phyloP scores from a whole-genome alignment of 2,797 vertebrate genomes.

The Ciconia nigra region DNA sequence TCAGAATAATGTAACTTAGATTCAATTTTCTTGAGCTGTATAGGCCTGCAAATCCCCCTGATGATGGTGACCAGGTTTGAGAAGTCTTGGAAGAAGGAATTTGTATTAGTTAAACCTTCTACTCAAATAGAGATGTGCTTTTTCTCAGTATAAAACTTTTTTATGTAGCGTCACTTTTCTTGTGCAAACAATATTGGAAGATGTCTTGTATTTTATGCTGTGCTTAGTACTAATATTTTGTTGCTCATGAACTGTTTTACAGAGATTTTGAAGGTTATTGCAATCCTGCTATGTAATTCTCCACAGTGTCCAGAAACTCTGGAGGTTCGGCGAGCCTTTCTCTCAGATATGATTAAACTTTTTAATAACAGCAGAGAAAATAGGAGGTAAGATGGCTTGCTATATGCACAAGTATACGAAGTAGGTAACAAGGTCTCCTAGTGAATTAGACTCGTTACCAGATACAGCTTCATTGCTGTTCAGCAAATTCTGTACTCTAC shows the following conservation, averaged over 20 bases:
- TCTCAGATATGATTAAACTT: slow-evolving; percentile 99
- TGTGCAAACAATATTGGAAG: neutral
- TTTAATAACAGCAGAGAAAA: slow-evolving; percentile 99
- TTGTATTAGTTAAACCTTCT: neutral
- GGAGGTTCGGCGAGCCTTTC: slow-evolving; percentile 92
- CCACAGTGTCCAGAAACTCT: slow-evolving; percentile 84
- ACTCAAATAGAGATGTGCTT: neutral
- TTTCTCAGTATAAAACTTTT: neutral
- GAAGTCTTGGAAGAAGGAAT: neutral
- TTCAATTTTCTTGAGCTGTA: neutral
- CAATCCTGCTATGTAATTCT: slow-evolving; percentile 87
- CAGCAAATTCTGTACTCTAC: neutral
- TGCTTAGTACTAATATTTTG: slow-evolving; percentile 24
- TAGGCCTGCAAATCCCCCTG: neutral
- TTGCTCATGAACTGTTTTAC: slow-evolving; percentile 61
- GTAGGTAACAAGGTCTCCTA: neutral
- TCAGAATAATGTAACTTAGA: neutral
- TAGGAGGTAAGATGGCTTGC: slow-evolving; percentile 83
- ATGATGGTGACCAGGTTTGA: neutral
- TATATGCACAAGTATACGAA: neutral
- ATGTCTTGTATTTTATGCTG: neutral
- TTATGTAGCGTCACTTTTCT: neutral
- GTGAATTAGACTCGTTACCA: neutral
- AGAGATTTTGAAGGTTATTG: slow-evolving; percentile 97
- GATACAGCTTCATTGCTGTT: neutral